phyloP scores from a whole-genome alignment of 2,113 vertebrate genomes.

The Pungitius pungitius region DNA sequence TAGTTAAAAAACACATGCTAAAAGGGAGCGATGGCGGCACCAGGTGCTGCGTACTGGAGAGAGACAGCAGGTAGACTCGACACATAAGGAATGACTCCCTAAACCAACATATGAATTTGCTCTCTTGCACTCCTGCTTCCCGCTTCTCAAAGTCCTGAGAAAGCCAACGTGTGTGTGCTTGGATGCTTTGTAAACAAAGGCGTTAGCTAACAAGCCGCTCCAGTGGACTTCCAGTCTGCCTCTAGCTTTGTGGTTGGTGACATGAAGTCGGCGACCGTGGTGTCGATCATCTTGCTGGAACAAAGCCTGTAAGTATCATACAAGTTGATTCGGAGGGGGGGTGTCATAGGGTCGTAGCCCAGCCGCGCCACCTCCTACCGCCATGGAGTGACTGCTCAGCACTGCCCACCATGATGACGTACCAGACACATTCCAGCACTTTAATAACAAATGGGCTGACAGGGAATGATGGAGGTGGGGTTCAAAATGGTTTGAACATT shows the following conservation, averaged over 20 bases:
- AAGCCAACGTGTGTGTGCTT: neutral
- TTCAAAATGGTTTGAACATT: constrained; percentile 54
- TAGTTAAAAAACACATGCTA: neutral
- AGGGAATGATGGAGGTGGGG: constrained; percentile 60
- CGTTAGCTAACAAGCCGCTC: neutral
- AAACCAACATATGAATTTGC: no score
- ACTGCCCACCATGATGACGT: constrained; percentile 77
- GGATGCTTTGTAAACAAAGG: neutral
- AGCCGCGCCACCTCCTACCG: constrained; percentile 76
- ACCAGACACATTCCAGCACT: constrained; percentile 80
- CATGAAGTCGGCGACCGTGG: neutral
- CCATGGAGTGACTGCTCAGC: constrained; percentile 73
- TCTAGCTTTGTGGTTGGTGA: neutral
- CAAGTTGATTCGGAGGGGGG: neutral
- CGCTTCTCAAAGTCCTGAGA: neutral
- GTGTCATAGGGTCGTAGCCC: constrained; percentile 38
- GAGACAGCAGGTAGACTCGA: no score
- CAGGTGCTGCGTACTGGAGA: no score
- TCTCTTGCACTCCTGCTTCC: neutral
- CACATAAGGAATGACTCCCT: no score
- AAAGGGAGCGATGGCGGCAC: no score
- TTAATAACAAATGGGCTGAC: constrained; percentile 82
- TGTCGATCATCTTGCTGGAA: neutral
- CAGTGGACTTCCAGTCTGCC: no score
- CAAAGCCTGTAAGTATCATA: neutral